These are phyloP conservation scores for Prunella himalayana DNA, from an alignment of 2,113 vertebrate species.

Conservation along the genomic window DNA sequence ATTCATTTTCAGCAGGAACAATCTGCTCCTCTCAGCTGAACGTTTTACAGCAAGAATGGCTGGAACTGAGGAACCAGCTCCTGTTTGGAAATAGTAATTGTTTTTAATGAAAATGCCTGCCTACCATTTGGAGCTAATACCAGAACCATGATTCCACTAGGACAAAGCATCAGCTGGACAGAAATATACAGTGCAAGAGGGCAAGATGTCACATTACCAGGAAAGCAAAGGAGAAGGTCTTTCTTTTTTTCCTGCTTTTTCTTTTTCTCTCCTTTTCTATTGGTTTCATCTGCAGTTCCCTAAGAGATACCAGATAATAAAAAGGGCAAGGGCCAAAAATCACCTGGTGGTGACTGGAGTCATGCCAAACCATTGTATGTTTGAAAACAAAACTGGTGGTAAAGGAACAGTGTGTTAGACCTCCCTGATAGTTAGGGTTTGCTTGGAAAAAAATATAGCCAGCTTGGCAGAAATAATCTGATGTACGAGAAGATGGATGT, in stretches of 20 bases:
- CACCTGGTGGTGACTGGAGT: slow-evolving; percentile 71
- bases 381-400: slow-evolving; percentile 55
- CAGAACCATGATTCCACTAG: slow-evolving; percentile 38
- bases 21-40: slow-evolving; percentile 68
- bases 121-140: slow-evolving; percentile 64
- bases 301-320: slow-evolving; percentile 59
- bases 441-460: slow-evolving; percentile 51
- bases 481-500: neutral
- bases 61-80: slow-evolving; percentile 53
- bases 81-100: slow-evolving; percentile 64
- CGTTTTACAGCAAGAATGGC: slow-evolving; percentile 63
- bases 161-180: slow-evolving; percentile 66
- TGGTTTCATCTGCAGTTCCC: slow-evolving; percentile 55
- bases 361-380: slow-evolving; percentile 60
- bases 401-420: slow-evolving; percentile 32
- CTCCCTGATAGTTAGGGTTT: slow-evolving; percentile 36
- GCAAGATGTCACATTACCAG: neutral
- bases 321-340: slow-evolving; percentile 62
- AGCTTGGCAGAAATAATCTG: neutral
- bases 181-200: slow-evolving; percentile 44
- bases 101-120: slow-evolving; percentile 57
- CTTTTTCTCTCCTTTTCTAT: slow-evolving; percentile 47
- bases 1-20: slow-evolving; percentile 73
- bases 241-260: slow-evolving; percentile 42
- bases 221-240: slow-evolving; percentile 50